A percentile compares a stretch with the other conserved stretches of the same genome.
These are phyloP conservation scores for Euplagia quadripunctaria DNA, from an alignment of 2,888 invertebrate species.

Conservation along the genomic window DNA sequence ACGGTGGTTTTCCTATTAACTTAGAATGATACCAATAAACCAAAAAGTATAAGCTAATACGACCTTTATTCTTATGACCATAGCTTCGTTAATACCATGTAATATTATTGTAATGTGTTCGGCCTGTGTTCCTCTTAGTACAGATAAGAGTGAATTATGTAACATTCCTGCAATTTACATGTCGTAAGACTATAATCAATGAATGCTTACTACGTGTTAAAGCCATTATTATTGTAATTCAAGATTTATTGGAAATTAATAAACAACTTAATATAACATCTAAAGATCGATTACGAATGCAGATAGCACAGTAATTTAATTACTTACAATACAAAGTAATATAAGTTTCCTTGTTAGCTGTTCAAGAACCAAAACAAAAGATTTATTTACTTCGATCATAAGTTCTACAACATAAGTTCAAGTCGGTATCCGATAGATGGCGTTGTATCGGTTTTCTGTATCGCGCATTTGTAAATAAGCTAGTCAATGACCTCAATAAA, in stretches of 20 bases:
- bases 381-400: too few relatives aligned
- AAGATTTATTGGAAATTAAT: slow-evolving; percentile 16
- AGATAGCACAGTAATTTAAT: too few relatives aligned
- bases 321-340: too few relatives aligned
- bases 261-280: too few relatives aligned
- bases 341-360: too few relatives aligned
- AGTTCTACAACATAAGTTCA: too few relatives aligned
- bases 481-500: too few relatives aligned
- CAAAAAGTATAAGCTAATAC: background rate
- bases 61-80: background rate
- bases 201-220: slow-evolving; percentile 12
- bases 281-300: too few relatives aligned
- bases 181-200: slow-evolving; percentile 13
- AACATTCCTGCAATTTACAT: slow-evolving; percentile 18
- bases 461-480: too few relatives aligned
- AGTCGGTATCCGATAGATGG: too few relatives aligned
- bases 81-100: slow-evolving; percentile 8
- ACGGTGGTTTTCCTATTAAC: slow-evolving; percentile 27
- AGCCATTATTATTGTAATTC: slow-evolving; percentile 27
- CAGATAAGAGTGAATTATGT: slow-evolving; percentile 19
- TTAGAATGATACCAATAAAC: background rate
- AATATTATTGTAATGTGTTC: background rate
- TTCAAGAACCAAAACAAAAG: too few relatives aligned
- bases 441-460: too few relatives aligned
- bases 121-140: background rate